Conservation (phyloP, 2,888 invertebrate species). For the Abrostola triplasia region DNA sequence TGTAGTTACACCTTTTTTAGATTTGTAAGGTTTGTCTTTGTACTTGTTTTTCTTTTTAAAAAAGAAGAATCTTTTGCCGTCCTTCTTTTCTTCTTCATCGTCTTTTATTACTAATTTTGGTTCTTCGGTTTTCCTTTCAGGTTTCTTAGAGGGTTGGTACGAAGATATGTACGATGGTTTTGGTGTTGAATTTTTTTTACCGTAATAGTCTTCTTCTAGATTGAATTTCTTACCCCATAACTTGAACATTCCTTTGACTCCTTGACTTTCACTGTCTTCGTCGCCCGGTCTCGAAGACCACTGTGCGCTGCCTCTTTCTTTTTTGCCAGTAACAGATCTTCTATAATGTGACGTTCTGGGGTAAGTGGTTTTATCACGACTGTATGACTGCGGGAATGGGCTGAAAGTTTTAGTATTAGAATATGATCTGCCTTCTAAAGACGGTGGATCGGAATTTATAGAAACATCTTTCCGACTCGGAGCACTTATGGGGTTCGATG, state of each 20-base stretch:
- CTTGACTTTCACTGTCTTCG: constrained; percentile 66
- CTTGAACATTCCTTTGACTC: constrained; percentile 78
- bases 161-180: constrained; percentile 45
- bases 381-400: constrained; percentile 43
- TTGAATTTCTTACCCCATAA: constrained; percentile 79
- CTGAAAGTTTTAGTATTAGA: constrained; percentile 67
- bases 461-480: constrained; percentile 73
- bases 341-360: constrained; percentile 41
- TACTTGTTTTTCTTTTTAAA: constrained; percentile 70
- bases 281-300: constrained; percentile 53
- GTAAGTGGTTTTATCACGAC: constrained; percentile 38
- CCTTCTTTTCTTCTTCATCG: constrained; percentile 67
- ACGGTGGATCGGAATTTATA: constrained; percentile 76
- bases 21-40: constrained; percentile 60
- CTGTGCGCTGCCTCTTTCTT: constrained; percentile 48
- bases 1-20: constrained; percentile 72
- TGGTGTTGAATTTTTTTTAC: constrained; percentile 47
- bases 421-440: constrained; percentile 72
- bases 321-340: constrained; percentile 41
- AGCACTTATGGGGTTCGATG: constrained; percentile 57
- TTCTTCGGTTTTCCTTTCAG: constrained; percentile 38
- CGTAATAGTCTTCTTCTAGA: constrained; percentile 66
- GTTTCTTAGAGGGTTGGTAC: constrained; percentile 43
- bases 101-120: constrained; percentile 32
- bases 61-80: constrained; percentile 67